Evolutionary conservation across 1,140 invertebrate species (phyloP).

Genomic region (Tachypleus tridentatus): DNA sequence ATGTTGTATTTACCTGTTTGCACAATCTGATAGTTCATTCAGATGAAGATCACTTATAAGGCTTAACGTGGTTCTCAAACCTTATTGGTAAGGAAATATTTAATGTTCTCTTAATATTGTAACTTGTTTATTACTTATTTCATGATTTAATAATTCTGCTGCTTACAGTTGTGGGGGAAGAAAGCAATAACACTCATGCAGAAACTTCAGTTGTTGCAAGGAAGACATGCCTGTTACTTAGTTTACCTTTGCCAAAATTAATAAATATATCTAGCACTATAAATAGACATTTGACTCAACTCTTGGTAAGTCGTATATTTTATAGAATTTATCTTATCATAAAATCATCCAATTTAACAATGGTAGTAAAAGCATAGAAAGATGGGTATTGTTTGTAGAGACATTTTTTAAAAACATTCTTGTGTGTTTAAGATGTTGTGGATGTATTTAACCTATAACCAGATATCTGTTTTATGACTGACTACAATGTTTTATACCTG

Average conservation of each 20-base stretch:
- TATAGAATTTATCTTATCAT: background rate
- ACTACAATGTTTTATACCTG: no score
- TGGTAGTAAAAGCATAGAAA: no score
- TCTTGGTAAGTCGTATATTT: slow-evolving; percentile 39
- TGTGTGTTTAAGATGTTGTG: background rate
- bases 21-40: no score
- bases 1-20: no score
- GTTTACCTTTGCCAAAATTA: slow-evolving; percentile 19
- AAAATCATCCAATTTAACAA: slow-evolving; percentile 9
- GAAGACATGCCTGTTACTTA: slow-evolving; percentile 40
- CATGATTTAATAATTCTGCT: slow-evolving; percentile 16
- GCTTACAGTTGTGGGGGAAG: slow-evolving; percentile 4
- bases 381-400: background rate
- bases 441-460: slow-evolving; percentile 7
- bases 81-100: background rate
- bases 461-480: background rate
- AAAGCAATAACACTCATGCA: slow-evolving; percentile 15
- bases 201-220: slow-evolving; percentile 34
- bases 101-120: slow-evolving; percentile 7
- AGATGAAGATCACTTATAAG: no score
- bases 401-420: background rate
- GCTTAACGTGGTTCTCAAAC: background rate
- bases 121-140: slow-evolving; percentile 16
- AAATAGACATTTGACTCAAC: slow-evolving; percentile 43
- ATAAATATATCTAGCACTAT: slow-evolving; percentile 38